phyloP scores from a whole-genome alignment of 1,140 invertebrate genomes.

The Zaprionus nigranus region DNA sequence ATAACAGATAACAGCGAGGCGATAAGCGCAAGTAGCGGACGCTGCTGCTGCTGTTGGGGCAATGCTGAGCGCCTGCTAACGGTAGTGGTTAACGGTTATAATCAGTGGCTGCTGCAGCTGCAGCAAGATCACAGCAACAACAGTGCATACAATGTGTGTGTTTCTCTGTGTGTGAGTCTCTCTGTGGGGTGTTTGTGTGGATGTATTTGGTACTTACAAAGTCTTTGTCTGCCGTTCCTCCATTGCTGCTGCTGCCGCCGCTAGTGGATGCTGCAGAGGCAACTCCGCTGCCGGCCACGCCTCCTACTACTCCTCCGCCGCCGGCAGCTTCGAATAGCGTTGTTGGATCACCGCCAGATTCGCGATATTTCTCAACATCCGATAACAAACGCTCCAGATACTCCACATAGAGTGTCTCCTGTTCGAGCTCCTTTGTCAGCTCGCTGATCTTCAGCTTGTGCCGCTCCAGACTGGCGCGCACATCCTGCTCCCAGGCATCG shows the following conservation, averaged over 20 bases:
- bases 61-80: constrained; percentile 40
- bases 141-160: constrained; percentile 21
- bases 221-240: constrained; percentile 61
- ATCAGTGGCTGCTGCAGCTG: constrained; percentile 37
- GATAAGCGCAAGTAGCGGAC: constrained; percentile 15
- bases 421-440: constrained; percentile 93
- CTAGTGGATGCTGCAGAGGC: constrained; percentile 29
- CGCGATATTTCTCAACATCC: constrained; percentile 91
- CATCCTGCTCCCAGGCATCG: constrained; percentile 95
- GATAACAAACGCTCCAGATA: constrained; percentile 93
- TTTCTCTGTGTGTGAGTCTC: constrained; percentile 7
- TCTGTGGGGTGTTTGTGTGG: not conserved
- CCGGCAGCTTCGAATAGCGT: constrained; percentile 76
- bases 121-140: constrained; percentile 37
- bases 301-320: constrained; percentile 27
- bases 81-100: constrained; percentile 34
- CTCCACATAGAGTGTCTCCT: constrained; percentile 95
- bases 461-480: constrained; percentile 93
- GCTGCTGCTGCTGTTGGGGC: not conserved
- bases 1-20: constrained; percentile 10
- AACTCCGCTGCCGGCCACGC: constrained; percentile 13
- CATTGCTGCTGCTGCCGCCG: constrained; percentile 39
- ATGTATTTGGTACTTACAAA: constrained; percentile 60
- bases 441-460: constrained; percentile 93
- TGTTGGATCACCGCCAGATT: constrained; percentile 85